Base-by-base conservation (phyloP, 2,797 vertebrate genomes). In the Streptopelia turtur region DNA sequence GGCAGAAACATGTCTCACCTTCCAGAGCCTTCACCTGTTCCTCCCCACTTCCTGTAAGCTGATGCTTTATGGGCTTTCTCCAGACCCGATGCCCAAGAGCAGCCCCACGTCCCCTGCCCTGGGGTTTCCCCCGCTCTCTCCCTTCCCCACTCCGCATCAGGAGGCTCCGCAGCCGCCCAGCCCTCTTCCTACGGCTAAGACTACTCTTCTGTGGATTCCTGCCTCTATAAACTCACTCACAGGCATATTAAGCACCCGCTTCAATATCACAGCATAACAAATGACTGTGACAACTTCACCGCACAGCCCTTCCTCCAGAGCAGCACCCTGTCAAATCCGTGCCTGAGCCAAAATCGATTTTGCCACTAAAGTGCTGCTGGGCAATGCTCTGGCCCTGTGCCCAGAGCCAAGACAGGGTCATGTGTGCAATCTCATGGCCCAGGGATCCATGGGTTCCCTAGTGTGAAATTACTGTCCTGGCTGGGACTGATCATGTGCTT, bases 401-500 rank as follows among this genome's bases (percentile, higher is more conserved):
- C 39, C 20, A 13, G 39, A 10, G 23, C 16, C 6, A n/a, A 13
- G 11, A 6, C 37, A 49, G 45, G 13, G 28, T 53, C 59, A 43
- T 28, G 14, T 1, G 27, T 17, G 52, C 20, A 56, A 35, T 43
- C 75, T 76, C 25, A 9, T 1, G 24, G 37, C 43, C 47, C 27
- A 41, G 30, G 5, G 10, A 5, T 13, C 35, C 49, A 33, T 2
- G 1, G 2, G 2, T 3, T 61, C 13, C 59, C 24, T 23, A 20
- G 11, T 25, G 17, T 37, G 24, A 56, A 30, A n/a, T 7, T 2
- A 6, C 5, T 12, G 2, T 16, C 24, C 53, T 10, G 12, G 10
- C 27, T 20, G 39, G 35, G 30, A 23, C 0, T 8, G 10, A 6
- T 57, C n/a, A 21, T 0, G 0, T 2, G 12, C 27, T 49, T 1